A percentile compares a stretch with the other conserved stretches of the same genome.
Evolutionary conservation across 2,888 invertebrate genomes (phyloP).

Genomic region (Augochlorella aurata): DNA sequence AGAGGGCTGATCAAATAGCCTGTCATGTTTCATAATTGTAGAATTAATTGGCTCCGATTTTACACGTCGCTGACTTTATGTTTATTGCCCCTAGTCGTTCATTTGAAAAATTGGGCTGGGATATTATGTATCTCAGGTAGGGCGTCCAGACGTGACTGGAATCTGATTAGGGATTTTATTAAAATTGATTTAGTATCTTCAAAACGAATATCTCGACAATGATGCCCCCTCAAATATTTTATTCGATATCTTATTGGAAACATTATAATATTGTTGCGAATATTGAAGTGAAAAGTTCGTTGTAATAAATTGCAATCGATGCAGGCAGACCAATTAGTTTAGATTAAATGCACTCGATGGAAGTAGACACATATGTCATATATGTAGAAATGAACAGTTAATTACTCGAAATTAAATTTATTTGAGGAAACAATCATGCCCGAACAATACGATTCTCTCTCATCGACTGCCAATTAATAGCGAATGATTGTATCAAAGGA

Average conservation of each 20-base stretch:
- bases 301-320: too few species aligned
- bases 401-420: not conserved
- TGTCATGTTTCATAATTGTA: not conserved
- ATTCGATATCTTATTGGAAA: too few species aligned
- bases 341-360: too few species aligned
- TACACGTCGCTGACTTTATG: not conserved
- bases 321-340: too few species aligned
- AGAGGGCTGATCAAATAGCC: not conserved
- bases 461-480: not conserved
- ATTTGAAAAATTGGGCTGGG: not conserved
- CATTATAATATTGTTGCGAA: too few species aligned
- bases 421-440: too few species aligned
- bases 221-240: too few species aligned
- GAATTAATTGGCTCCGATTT: not conserved
- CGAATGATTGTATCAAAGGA: not conserved
- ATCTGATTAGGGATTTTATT: too few species aligned
- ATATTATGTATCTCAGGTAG: not conserved
- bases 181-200: too few species aligned
- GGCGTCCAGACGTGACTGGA: not conserved
- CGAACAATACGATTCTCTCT: not conserved
- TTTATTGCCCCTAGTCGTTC: not conserved
- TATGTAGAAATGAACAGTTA: not conserved
- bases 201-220: too few species aligned
- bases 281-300: too few species aligned
- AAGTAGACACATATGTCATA: too few species aligned